Base-by-base conservation (phyloP, 2,888 invertebrate genomes). In the Lepeophtheirus nordmannii region DNA sequence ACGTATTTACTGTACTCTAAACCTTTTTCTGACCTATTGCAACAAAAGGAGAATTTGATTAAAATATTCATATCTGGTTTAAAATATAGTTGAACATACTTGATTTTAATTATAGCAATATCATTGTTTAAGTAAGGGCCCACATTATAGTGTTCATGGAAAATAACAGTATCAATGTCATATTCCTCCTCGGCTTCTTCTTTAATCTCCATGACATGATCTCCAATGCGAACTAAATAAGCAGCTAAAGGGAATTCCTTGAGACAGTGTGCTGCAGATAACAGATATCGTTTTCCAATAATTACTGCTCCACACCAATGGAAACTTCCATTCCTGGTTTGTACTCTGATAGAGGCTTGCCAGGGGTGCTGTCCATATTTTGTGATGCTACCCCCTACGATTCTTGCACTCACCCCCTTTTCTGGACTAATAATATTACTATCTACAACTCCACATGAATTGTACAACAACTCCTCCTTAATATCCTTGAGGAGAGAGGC, bases 221-320 rank as follows among this genome's bases (percentile, higher is more conserved):
- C 57, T 17, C 57, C 64, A 53, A 56, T 17, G 2, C 62, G n/a
- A 20, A 62, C 62, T 10, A 62, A 17, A 17, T 62, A 62, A 10
- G 38, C 14, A 2, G 5, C 20, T 10, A 39, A 9, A 5, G 62
- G 62, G n/a, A 62, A 62, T 14, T 84, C 84, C 60, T 80, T 78
- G 46, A 86, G 75, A 70, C 86, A 87, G 73, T 86, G 86, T 0
- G 85, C 86, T 0, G 86, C 86, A 0, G 86, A 85, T 1, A 86
- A 74, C 8, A 86, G 77, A 73, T 83, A 82, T 62, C 79, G 76
- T 59, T 80, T 78, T 1, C 82, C 81, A 61, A 87, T 78, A 11
- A 87, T 77, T 0, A 85, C 82, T 0, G 85, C 86, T 0, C 86
- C 86, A 71, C 86, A 87, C 82, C 84, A 85, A 74, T 86, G 86